Percentiles rank a stretch among this genome's conserved stretches.
phyloP scores from a whole-genome alignment of 2,797 vertebrate species.

The Enteromius afrohamiltoni region DNA sequence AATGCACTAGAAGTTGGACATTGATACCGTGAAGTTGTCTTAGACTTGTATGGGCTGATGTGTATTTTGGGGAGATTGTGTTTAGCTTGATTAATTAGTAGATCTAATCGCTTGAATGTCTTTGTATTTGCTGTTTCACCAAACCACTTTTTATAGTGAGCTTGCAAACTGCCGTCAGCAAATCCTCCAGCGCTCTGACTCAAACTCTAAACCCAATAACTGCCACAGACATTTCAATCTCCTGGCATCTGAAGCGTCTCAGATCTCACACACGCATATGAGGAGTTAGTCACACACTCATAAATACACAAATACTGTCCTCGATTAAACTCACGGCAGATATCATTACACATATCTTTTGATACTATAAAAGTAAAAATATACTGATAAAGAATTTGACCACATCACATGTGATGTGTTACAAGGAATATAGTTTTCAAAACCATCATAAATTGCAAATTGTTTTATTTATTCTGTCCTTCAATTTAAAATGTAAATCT shows the following conservation, averaged over 20 bases:
- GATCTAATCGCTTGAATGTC: background rate
- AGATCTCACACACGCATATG: constrained; percentile 14
- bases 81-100: background rate
- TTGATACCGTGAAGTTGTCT: background rate
- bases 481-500: background rate
- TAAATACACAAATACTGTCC: constrained; percentile 31
- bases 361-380: constrained; percentile 30
- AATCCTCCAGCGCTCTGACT: constrained; percentile 61
- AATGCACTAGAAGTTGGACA: background rate
- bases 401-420: background rate
- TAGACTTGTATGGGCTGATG: background rate
- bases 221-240: constrained; percentile 57
- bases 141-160: constrained; percentile 42
- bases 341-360: constrained; percentile 40
- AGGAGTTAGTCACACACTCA: background rate
- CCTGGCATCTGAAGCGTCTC: constrained; percentile 48
- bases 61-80: background rate
- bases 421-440: too few relatives aligned
- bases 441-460: too few relatives aligned
- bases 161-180: constrained; percentile 69
- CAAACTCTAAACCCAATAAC: constrained; percentile 69
- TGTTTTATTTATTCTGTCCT: background rate
- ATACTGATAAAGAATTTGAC: constrained; percentile 23
- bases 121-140: constrained; percentile 7
- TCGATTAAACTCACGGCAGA: constrained; percentile 11